Percentiles rank a stretch among this genome's conserved stretches.
phyloP scores from a whole-genome alignment of 2,113 vertebrate species.

The Myanophis thanlyinensis region DNA sequence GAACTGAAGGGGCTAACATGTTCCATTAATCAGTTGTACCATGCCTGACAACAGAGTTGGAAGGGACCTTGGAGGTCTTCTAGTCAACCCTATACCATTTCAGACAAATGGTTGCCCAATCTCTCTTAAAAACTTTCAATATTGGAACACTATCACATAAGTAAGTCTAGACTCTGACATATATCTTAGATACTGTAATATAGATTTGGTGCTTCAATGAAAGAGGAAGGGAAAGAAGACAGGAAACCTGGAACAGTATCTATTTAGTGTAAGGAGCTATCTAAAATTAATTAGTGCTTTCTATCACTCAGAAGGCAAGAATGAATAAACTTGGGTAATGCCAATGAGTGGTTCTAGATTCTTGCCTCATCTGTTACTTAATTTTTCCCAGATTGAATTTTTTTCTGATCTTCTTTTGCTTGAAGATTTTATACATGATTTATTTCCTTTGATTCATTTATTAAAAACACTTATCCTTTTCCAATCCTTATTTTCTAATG shows the following conservation, averaged over 20 bases:
- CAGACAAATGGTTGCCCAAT: background rate
- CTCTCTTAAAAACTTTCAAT: background rate
- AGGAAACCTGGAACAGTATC: background rate
- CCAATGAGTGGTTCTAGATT: background rate
- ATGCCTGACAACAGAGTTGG: background rate
- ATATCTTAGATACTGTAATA: background rate
- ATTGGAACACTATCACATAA: background rate
- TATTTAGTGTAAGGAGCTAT: background rate
- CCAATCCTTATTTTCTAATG: background rate
- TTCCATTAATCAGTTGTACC: background rate
- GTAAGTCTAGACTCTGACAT: background rate
- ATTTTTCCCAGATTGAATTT: background rate
- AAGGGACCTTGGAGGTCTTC: background rate
- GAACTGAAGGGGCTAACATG: background rate
- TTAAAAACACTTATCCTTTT: background rate
- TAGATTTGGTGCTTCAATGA: background rate
- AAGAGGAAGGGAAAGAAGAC: background rate
- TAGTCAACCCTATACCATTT: background rate
- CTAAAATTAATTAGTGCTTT: background rate
- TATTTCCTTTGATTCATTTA: background rate
- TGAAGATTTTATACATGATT: background rate
- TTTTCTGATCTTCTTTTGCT: background rate
- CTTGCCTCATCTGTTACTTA: background rate
- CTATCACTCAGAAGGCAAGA: background rate
- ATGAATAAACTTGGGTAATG: background rate